These are phyloP conservation scores for Heteractis magnifica DNA, from an alignment of 92 coral and sea anemone species.

Conservation along the genomic window DNA sequence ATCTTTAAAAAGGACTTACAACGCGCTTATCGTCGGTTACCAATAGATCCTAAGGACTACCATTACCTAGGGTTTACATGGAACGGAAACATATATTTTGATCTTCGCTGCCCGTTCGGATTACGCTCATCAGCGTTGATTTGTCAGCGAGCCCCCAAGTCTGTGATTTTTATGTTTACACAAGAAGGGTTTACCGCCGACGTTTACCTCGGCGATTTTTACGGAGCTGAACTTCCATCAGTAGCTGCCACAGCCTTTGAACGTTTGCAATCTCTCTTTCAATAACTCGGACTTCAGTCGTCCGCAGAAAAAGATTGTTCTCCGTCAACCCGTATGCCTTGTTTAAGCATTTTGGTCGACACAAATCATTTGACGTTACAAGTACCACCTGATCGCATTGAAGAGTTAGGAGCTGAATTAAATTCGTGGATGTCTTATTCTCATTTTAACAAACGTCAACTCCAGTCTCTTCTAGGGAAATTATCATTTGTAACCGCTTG, in stretches of 20 bases:
- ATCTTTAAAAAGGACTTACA: slow-evolving; percentile 15
- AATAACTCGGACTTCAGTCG: neutral
- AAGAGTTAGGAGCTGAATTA: slow-evolving; percentile 15
- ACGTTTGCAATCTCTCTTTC: neutral
- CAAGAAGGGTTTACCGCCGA: slow-evolving; percentile 28
- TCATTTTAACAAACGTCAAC: slow-evolving; percentile 20
- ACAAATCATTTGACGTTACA: slow-evolving; percentile 10
- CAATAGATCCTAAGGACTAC: slow-evolving; percentile 41
- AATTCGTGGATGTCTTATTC: slow-evolving; percentile 13
- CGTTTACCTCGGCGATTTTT: slow-evolving; percentile 31
- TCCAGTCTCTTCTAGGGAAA: slow-evolving; percentile 44
- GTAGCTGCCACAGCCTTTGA: slow-evolving; percentile 15
- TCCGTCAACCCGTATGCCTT: neutral
- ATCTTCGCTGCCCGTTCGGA: slow-evolving; percentile 38
- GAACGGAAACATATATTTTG: slow-evolving; percentile 24
- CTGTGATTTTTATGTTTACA: slow-evolving; percentile 29
- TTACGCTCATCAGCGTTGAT: slow-evolving; percentile 27
- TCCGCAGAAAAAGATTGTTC: neutral
- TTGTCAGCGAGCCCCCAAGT: slow-evolving; percentile 27
- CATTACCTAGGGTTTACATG: slow-evolving; percentile 28
- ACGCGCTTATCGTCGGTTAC: slow-evolving; percentile 37
- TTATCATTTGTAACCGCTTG: slow-evolving; percentile 40
- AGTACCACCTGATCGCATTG: slow-evolving; percentile 20
- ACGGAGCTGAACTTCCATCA: slow-evolving; percentile 21
- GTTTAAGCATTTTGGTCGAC: neutral